These are phyloP conservation scores for Hirtodrosophila duncani DNA, from an alignment of 2,888 invertebrate genomes.

Conservation along the genomic window DNA sequence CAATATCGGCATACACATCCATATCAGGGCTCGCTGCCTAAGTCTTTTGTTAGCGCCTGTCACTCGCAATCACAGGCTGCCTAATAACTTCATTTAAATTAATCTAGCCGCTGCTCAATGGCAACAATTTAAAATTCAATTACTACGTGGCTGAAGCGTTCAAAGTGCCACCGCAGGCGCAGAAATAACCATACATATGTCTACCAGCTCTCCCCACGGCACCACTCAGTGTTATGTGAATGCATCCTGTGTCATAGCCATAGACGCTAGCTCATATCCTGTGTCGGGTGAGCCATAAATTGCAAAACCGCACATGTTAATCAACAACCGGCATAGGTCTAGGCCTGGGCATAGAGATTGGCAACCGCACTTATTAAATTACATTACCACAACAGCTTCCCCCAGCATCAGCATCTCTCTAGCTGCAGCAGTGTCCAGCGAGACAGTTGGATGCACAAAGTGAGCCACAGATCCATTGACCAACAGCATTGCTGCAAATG, in stretches of 20 bases:
- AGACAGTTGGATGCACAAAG: no score
- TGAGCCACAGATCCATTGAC: no score
- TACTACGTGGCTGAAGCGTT: constrained; percentile 51
- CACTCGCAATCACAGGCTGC: constrained; percentile 32
- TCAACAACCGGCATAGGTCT: constrained; percentile 46
- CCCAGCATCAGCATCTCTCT: background rate
- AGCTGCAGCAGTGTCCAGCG: no score
- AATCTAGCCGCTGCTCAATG: constrained; percentile 46
- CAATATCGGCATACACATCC: no score
- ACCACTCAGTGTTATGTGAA: constrained; percentile 9
- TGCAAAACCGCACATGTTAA: constrained; percentile 67
- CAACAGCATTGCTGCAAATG: constrained; percentile 20
- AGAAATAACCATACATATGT: constrained; percentile 33
- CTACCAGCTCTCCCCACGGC: constrained; percentile 2
- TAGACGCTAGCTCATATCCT: constrained; percentile 55
- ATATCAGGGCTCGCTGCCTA: constrained; percentile 41
- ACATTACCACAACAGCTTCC: constrained; percentile 37
- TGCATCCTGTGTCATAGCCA: constrained; percentile 55
- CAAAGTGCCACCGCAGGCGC: constrained; percentile 51
- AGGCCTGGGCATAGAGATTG: no score
- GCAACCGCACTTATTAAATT: constrained; percentile 71
- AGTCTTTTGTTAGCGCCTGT: constrained; percentile 61
- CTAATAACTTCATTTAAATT: constrained; percentile 68
- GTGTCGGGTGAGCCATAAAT: constrained; percentile 47
- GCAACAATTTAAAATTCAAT: constrained; percentile 66